phyloP scores from a whole-genome alignment of 2,888 invertebrate species.

The Nasonia oneida region DNA sequence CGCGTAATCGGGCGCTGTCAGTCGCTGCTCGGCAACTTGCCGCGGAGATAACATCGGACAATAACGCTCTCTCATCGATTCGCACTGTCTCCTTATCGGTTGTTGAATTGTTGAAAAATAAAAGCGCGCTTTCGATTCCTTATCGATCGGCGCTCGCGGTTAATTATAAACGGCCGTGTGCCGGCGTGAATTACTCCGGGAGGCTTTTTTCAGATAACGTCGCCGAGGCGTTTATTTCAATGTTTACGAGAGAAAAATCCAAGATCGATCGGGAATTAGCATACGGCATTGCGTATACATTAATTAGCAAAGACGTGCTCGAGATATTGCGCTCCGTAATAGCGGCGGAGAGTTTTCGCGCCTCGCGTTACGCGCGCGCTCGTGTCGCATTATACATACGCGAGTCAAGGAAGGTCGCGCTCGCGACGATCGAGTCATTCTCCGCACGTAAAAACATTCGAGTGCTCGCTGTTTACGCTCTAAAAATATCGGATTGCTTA shows the following conservation, averaged over 20 bases:
- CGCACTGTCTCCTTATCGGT: constrained; percentile 38
- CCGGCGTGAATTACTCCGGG: constrained; percentile 25
- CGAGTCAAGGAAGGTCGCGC: constrained; percentile 44
- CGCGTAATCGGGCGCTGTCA: constrained; percentile 30
- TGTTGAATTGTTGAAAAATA: constrained; percentile 25
- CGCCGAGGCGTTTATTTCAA: constrained; percentile 36
- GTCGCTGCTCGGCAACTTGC: constrained; percentile 9
- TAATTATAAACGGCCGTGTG: constrained; percentile 34
- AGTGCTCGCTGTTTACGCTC: constrained; percentile 39
- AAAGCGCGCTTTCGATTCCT: constrained; percentile 25
- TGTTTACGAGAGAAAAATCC: not conserved
- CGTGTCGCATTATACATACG: not conserved
- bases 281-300: not conserved
- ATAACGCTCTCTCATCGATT: constrained; percentile 20
- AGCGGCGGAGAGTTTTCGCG: not conserved
- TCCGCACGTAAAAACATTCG: constrained; percentile 35
- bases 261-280: not conserved
- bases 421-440: constrained; percentile 34
- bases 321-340: constrained; percentile 58
- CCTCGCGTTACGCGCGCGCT: not conserved
- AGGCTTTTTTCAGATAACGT: not conserved
- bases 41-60: constrained; percentile 30
- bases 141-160: constrained; percentile 38
- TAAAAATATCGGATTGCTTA: constrained; percentile 49
- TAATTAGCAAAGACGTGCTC: constrained; percentile 63